A percentile compares a stretch with the other conserved stretches of the same genome.
Evolutionary conservation across 1,140 invertebrate species (phyloP).

Genomic region (Callitettix versicolor): DNA sequence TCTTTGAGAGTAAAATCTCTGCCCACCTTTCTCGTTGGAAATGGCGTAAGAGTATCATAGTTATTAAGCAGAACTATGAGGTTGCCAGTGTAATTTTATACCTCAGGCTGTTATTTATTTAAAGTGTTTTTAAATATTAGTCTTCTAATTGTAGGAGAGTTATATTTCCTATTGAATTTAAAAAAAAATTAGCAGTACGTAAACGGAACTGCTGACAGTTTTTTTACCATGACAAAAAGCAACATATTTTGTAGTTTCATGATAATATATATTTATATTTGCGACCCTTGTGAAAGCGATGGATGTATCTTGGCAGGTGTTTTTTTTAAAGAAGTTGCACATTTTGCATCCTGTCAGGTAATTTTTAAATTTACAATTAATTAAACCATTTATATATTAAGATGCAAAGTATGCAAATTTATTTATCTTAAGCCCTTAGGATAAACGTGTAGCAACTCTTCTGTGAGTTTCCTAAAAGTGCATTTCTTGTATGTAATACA

Average conservation of each 20-base stretch:
- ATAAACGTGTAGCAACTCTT: constrained; percentile 37
- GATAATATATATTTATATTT: constrained; percentile 15
- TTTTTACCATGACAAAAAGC: constrained; percentile 19
- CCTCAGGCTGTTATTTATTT: constrained; percentile 12
- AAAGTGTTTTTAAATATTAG: constrained; percentile 9
- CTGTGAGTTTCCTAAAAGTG: constrained; percentile 77
- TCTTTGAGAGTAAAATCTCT: constrained; percentile 15
- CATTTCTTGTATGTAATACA: constrained; percentile 82
- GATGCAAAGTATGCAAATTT: too few relatives aligned
- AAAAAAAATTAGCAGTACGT: constrained; percentile 3
- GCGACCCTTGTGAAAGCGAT: constrained; percentile 26
- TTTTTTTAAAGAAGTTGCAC: not conserved
- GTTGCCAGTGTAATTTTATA: constrained; percentile 18
- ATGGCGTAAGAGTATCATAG: constrained; percentile 15
- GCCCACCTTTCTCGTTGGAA: constrained; percentile 27
- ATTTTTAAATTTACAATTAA: not conserved
- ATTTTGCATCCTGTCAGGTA: constrained; percentile 4
- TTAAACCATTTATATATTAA: not conserved
- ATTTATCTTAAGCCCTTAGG: not conserved
- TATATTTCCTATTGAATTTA: constrained; percentile 5
- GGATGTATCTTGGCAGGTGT: constrained; percentile 16
- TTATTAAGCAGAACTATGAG: constrained; percentile 12
- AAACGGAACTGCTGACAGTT: constrained; percentile 3
- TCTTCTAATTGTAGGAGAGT: constrained; percentile 4
- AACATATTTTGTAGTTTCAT: constrained; percentile 14